Evolutionary conservation across 2,113 vertebrate species (phyloP).

Genomic region (Cinclus cinclus): DNA sequence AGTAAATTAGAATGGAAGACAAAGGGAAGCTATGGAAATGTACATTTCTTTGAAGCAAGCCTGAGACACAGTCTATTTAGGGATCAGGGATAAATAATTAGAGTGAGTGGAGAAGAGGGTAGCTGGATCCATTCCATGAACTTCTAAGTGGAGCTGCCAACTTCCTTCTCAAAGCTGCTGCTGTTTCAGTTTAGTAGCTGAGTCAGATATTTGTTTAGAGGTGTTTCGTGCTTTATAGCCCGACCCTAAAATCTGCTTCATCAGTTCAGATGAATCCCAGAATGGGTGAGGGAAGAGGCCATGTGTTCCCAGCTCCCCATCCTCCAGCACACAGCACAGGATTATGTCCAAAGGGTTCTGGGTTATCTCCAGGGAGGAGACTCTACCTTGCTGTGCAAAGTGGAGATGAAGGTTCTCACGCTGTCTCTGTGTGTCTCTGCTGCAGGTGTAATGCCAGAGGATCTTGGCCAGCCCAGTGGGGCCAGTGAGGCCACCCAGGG

Average conservation of each 20-base stretch:
- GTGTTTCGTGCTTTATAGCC: background rate
- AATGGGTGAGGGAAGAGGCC: background rate
- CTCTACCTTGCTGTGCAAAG: background rate
- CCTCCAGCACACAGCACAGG: rapidly evolving
- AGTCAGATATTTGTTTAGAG: slow-evolving; percentile 54
- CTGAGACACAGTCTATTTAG: slow-evolving; percentile 25
- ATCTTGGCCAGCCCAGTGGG: background rate
- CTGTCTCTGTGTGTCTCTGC: slow-evolving; percentile 20
- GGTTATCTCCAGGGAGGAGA: background rate
- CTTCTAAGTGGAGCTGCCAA: slow-evolving; percentile 9
- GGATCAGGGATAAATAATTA: slow-evolving; percentile 50
- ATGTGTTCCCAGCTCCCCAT: background rate
- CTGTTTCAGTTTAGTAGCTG: slow-evolving; percentile 54
- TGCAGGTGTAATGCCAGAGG: background rate
- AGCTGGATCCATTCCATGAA: slow-evolving; percentile 29
- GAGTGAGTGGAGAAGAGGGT: slow-evolving; percentile 38
- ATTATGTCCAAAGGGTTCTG: background rate
- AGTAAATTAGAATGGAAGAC: background rate
- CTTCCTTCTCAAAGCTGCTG: slow-evolving; percentile 48
- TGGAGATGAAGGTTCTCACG: background rate
- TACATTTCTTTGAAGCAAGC: slow-evolving; percentile 6
- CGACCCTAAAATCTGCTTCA: background rate
- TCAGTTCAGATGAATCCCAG: background rate
- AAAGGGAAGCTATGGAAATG: background rate
- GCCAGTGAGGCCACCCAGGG: background rate